Conservation (phyloP, 2,888 invertebrate genomes). For the Eupithecia centaureata region DNA sequence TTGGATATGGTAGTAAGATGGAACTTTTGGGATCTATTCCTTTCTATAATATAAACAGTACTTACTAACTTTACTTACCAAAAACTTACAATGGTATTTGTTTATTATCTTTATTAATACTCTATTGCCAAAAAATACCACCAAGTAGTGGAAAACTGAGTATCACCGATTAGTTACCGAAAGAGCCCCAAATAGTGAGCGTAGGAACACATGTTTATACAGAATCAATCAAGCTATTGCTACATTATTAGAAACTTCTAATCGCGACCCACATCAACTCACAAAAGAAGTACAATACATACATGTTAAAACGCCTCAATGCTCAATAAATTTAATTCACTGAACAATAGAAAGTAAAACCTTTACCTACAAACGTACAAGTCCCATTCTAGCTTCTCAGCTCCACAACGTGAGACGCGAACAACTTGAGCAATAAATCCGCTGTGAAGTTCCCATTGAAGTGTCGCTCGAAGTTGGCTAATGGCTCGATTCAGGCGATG, state of each 20-base stretch:
- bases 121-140: too few relatives aligned
- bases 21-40: too few relatives aligned
- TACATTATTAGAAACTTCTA: neutral
- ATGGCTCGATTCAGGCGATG: constrained; percentile 30
- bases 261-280: neutral
- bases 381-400: constrained; percentile 3
- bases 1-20: constrained; percentile 27
- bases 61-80: too few relatives aligned
- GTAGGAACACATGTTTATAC: neutral
- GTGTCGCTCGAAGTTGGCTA: constrained; percentile 25
- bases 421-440: constrained; percentile 45
- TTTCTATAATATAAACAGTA: too few relatives aligned
- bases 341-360: neutral
- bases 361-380: neutral
- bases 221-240: neutral
- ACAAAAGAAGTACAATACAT: neutral
- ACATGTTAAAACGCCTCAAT: neutral
- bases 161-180: too few relatives aligned
- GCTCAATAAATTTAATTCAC: neutral
- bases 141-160: too few relatives aligned
- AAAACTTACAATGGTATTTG: too few relatives aligned
- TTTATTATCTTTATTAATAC: too few relatives aligned
- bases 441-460: constrained; percentile 56
- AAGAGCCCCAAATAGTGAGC: neutral
- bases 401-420: constrained; percentile 7